phyloP scores from a whole-genome alignment of 2,888 invertebrate species.

The Euphydryas editha region DNA sequence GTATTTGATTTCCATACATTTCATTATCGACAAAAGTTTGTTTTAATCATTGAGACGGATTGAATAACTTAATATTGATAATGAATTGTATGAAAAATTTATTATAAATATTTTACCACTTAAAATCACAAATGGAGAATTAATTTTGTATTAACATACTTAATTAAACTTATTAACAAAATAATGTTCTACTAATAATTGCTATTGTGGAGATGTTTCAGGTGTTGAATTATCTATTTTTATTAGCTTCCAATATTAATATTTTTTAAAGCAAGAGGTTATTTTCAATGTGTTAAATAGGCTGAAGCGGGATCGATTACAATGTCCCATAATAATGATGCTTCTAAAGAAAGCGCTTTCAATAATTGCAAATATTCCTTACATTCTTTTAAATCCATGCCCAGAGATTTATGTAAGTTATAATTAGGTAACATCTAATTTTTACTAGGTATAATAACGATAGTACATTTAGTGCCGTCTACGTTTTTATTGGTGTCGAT shows the following conservation, averaged over 20 bases:
- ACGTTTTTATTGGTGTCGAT: conserved; percentile 66
- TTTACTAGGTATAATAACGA: conserved; percentile 57
- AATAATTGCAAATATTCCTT: conserved; percentile 22
- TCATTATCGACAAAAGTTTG: not conserved
- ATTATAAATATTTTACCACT: conserved; percentile 28
- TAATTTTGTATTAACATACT: conserved; percentile 43
- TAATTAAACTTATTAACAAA: conserved; percentile 30
- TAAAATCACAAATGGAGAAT: conserved; percentile 56
- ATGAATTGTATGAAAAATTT: conserved; percentile 39
- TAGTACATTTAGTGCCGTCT: conserved; percentile 72
- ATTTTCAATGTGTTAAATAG: conserved; percentile 15
- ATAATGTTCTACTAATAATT: conserved; percentile 30
- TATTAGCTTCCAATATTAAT: conserved; percentile 12
- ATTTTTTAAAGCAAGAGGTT: conserved; percentile 25
- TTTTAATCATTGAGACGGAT: not conserved
- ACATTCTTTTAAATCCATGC: conserved; percentile 16
- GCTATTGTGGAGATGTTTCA: conserved; percentile 27
- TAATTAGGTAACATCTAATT: conserved; percentile 32
- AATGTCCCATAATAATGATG: conserved; percentile 23
- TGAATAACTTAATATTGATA: not conserved
- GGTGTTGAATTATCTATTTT: conserved; percentile 11
- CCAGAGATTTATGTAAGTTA: conserved; percentile 15
- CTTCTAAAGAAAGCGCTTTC: conserved; percentile 20
- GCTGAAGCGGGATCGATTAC: conserved; percentile 30
- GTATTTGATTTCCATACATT: conserved; percentile 49